A percentile compares a stretch with the other conserved stretches of the same genome.
These are phyloP conservation scores for Stenotaenia linearis DNA, from an alignment of 2,888 invertebrate species.

Conservation along the genomic window DNA sequence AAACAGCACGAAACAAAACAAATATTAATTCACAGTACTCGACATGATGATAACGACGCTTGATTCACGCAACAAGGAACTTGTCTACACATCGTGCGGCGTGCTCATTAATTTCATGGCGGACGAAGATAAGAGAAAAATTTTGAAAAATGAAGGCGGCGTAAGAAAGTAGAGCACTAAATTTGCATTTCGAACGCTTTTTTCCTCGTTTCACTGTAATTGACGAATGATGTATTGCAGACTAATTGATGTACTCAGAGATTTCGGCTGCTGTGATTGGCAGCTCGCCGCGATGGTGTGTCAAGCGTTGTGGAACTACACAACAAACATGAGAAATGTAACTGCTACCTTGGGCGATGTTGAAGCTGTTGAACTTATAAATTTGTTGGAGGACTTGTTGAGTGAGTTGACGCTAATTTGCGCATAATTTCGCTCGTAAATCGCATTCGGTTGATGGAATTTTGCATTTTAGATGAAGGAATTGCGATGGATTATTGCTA, in stretches of 20 bases:
- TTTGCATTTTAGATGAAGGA: constrained; percentile 17
- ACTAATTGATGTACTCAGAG: constrained; percentile 54
- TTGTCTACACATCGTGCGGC: constrained; percentile 71
- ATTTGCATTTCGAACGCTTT: not conserved
- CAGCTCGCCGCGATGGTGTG: constrained; percentile 65
- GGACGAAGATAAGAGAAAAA: constrained; percentile 47
- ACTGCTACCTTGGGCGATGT: not conserved
- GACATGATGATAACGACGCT: constrained; percentile 46
- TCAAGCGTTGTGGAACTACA: constrained; percentile 66
- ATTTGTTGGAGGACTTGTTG: constrained; percentile 12
- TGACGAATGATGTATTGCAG: constrained; percentile 41
- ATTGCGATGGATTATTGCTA: not conserved
- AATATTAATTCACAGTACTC: constrained; percentile 42
- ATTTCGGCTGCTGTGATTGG: constrained; percentile 61
- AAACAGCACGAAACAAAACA: too few species aligned
- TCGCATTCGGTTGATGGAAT: too few species aligned
- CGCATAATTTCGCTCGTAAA: too few species aligned
- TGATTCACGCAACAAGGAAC: constrained; percentile 55
- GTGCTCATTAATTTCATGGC: constrained; percentile 71
- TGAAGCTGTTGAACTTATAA: constrained; percentile 27
- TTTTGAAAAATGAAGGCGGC: constrained; percentile 46
- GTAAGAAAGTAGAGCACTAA: constrained; percentile 44
- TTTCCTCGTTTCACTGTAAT: not conserved
- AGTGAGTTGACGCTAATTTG: not conserved
- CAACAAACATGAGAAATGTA: not conserved